Evolutionary conservation across 2,797 vertebrate species (phyloP), one percentile per base, ranked within the genome.

Genomic region (Danio jaintianensis): DNA sequence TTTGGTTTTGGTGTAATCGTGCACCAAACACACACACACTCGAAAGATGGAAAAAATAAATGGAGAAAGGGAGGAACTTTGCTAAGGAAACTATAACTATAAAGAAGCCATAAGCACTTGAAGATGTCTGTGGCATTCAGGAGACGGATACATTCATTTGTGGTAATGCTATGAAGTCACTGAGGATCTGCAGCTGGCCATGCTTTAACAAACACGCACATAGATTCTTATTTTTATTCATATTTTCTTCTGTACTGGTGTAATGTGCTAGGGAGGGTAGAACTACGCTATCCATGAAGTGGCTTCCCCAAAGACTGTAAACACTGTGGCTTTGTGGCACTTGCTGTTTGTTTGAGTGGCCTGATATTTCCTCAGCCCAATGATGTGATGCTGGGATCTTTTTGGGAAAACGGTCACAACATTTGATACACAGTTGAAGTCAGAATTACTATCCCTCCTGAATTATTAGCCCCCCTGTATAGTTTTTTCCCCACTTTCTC

Each of bases 1-100:
- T 45, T 76, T 48, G 53, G 56, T 58, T 52, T n/a, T 73, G 43
- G 78, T 68, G 29, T 67, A 72, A 73, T 58, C 75, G 80, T 59
- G 61, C 47, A 82, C 22, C 72, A 79, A 36, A 68, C 6, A 55
- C 74, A 68, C 50, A 53, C 29, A 45, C 62, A 29, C 43, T 50
- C 20, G 10, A 81, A 78, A 62, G 40, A 75, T 36, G 10, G 29
- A 61, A 72, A 68, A 74, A 36, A 56, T 45, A 80, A 36, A 22
- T 10, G 47, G 61, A 83, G 50, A 76, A 52, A 79, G n/a, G 74
- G 62, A 69, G 55, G 45, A 52, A 50, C 11, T 3, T 20, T 55
- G 63, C 47, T 59, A 70, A 59, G 59, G 16, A 78, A 88, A 87
- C 87, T 88, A 84, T 83, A 88, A 88, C 88, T 79, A 68, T 81